Evolutionary conservation across 2,113 vertebrate species (phyloP), one percentile per base, ranked within the genome.

Genomic region (Psittacara wagleri): DNA sequence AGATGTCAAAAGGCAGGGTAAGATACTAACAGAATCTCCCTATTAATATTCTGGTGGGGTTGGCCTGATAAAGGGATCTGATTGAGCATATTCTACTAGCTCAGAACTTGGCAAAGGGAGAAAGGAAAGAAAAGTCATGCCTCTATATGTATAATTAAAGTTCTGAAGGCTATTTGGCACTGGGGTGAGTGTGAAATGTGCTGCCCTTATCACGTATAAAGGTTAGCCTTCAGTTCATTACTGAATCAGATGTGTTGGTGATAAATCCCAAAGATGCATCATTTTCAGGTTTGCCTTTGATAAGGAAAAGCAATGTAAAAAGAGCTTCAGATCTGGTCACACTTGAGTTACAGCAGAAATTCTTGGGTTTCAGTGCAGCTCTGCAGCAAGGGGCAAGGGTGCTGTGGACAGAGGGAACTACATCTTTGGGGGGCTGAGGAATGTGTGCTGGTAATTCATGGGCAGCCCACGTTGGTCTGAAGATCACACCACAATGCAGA

Each of bases 121-220:
- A 73, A 49, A 87, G 79, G 75, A 83, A 86, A 85, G 73, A 80
- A 77, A 87, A 97, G 89, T 91, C 95, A 75, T 78, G 93, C 85
- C 87, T 95, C 44, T 92, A 17, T 75, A 88, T 59, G 28, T 97
- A 63, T 97, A 97, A 97, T 97, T 98, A 90, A 96, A 97, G 94
- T 97, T 95, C 94, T 54, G 76, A 97, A 88, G 76, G 95, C 88
- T 94, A 7, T 95, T 96, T 93, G 97, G 96, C 43, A n/a, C 86
- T 6, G 15, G 62, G 87, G 86, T 28, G 61, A 88, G 64, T 83
- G 94, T 92, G 94, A 87, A 83, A 76, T 86, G 55, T 1, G 31
- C 64, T 97, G 97, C 91, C 97, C 97, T 97, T 94, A 92, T 70
- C 90, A 69, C 82, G 96, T 51, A 79, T 86, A 96, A 97, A 97